These are phyloP conservation scores for Schizopygopsis pylzovi DNA, from an alignment of 2,797 vertebrate species.

Conservation along the genomic window DNA sequence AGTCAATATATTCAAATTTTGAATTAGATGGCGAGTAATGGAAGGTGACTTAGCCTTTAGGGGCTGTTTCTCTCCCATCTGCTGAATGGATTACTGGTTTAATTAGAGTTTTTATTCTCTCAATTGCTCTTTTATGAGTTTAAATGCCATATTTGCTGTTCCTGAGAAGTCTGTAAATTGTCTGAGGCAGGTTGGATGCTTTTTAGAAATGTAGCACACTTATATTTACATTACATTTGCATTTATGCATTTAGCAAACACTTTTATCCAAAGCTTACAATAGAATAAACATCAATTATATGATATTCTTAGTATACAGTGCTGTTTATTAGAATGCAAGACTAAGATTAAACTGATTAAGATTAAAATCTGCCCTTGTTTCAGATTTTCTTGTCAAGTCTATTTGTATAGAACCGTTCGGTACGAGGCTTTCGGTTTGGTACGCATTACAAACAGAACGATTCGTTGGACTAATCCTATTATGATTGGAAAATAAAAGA, in stretches of 20 bases:
- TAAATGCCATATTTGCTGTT: slow-evolving; percentile 54
- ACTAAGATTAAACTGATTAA: too few relatives aligned
- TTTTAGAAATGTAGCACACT: neutral
- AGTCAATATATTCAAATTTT: slow-evolving; percentile 63
- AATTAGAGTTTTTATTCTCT: slow-evolving; percentile 64
- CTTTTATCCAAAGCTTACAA: neutral
- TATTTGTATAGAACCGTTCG: too few relatives aligned
- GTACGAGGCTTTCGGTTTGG: too few relatives aligned
- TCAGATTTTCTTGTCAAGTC: too few relatives aligned
- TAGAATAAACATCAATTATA: neutral
- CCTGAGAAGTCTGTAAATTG: slow-evolving; percentile 25
- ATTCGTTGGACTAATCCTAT: too few relatives aligned
- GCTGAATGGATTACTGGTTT: slow-evolving; percentile 59
- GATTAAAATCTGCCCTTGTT: too few relatives aligned
- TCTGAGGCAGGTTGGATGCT: neutral
- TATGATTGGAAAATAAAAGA: too few relatives aligned
- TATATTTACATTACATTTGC: neutral
- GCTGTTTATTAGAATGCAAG: neutral
- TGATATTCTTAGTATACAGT: neutral
- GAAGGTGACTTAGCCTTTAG: slow-evolving; percentile 60
- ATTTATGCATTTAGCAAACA: neutral
- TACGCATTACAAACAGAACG: too few relatives aligned
- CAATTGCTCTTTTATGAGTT: slow-evolving; percentile 63
- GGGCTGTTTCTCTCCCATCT: slow-evolving; percentile 55
- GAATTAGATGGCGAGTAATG: slow-evolving; percentile 60